Evolutionary conservation across 2,888 invertebrate genomes (phyloP).

Genomic region (Lochmaea crataegi): DNA sequence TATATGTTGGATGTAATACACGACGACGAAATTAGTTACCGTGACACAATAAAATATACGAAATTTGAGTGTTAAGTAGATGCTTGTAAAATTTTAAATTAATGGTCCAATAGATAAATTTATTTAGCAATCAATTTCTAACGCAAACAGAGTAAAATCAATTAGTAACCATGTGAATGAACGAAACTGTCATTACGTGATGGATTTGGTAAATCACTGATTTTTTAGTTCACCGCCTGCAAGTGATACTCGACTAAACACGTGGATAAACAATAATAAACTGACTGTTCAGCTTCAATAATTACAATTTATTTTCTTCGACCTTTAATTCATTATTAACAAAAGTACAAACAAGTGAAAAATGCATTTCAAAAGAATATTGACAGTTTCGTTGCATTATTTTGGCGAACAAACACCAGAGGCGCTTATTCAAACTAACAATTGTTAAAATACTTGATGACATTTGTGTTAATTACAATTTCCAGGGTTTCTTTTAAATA

Average conservation of each 20-base stretch:
- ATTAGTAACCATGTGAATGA: constrained; percentile 4
- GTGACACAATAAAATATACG: constrained; percentile 1
- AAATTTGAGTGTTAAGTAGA: neutral
- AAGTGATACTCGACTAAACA: constrained; percentile 2
- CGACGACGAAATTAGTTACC: neutral
- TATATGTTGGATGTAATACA: neutral
- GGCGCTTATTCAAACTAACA: too few species aligned
- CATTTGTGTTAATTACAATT: too few species aligned
- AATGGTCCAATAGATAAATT: neutral
- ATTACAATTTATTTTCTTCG: neutral
- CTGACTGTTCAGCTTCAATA: neutral
- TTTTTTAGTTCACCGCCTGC: constrained; percentile 3
- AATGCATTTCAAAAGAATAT: neutral
- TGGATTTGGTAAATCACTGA: neutral
- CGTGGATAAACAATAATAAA: constrained; percentile 5
- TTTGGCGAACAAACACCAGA: too few species aligned
- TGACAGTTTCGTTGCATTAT: too few species aligned
- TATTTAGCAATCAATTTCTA: constrained; percentile 1
- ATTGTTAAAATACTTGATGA: too few species aligned
- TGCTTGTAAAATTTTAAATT: neutral
- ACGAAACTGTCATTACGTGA: constrained; percentile 1
- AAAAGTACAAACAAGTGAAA: neutral
- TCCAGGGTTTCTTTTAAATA: too few species aligned
- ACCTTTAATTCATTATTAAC: neutral
- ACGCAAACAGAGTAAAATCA: neutral